Evolutionary conservation across 2,888 invertebrate genomes (phyloP), one percentile per base, ranked within the genome.

Genomic region (Ectemnius lituratus): DNA sequence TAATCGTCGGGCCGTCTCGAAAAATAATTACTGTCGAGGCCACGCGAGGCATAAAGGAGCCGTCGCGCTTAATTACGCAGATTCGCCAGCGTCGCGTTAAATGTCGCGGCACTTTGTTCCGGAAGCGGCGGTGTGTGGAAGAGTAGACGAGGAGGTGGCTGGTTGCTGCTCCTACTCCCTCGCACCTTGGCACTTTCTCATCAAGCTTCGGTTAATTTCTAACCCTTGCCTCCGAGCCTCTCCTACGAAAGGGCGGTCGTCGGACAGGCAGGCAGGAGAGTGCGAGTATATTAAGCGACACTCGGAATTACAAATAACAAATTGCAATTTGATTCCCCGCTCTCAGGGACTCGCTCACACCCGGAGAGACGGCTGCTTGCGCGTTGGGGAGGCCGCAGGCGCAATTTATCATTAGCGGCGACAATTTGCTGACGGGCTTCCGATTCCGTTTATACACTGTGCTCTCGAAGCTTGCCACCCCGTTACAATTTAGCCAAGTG

Each of bases 301-400:
- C 90, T 90, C 87, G 89, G 90, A 90, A 90, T 90, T 91, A 91
- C 90, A 91, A 91, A 90, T 90, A 91, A 90, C 90, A 91, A 91
- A 91, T 91, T 91, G 90, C 90, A 90, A 90, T 91, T 90, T 91
- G 90, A 91, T 91, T 90, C 90, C 87, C 89, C 85, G 88, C 78
- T 78, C 76, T 75, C 80, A 20, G 52, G 70, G 62, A 60, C 76
- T 75, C 77, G 79, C 72, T 77, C 80, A 80, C 73, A 70, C 75
- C 37, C 37, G 37, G 8, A 37, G 37, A 37, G 37, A 37, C 11
- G 67, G 75, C 72, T 66, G 75, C 72, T 66, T 73, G 72, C 78
- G 72, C 63, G 79, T 63, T 63, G 76, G 74, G 71, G 37, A 37
- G 37, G 88, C 85, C 87, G 86, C 85, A 88, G 89, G 88, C 89